A percentile compares a stretch with the other conserved stretches of the same genome.
phyloP scores from a whole-genome alignment of 2,113 vertebrate genomes.

The Poeciliopsis prolifica region DNA sequence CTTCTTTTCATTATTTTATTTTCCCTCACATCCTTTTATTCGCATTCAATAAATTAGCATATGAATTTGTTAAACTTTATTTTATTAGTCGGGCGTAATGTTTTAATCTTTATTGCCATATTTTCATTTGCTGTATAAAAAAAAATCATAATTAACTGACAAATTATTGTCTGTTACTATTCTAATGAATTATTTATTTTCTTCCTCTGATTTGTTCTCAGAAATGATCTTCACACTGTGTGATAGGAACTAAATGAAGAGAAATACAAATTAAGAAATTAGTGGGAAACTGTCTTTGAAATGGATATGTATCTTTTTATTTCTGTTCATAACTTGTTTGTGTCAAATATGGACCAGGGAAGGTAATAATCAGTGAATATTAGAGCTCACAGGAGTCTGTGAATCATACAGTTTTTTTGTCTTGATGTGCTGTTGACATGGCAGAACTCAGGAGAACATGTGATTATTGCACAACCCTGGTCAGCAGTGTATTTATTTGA shows the following conservation, averaged over 20 bases:
- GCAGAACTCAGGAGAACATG: neutral
- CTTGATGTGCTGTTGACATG: neutral
- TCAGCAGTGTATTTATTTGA: constrained; percentile 8
- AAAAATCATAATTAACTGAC: no score
- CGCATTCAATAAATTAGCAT: neutral
- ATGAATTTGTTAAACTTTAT: no score
- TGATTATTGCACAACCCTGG: constrained; percentile 26
- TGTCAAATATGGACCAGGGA: neutral
- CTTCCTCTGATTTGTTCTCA: no score
- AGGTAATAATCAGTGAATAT: neutral
- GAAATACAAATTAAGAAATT: neutral
- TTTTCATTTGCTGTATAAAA: no score
- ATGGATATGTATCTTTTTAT: neutral
- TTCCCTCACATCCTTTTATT: neutral
- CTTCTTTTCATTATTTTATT: neutral
- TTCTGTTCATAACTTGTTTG: neutral
- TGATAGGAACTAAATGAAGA: neutral
- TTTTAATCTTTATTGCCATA: no score
- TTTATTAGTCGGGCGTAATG: no score
- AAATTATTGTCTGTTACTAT: no score
- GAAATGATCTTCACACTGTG: no score
- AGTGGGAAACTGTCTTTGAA: neutral
- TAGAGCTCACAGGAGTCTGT: constrained; percentile 13
- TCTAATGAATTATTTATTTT: neutral
- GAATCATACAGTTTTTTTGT: neutral